Evolutionary conservation across 2,113 vertebrate genomes (phyloP).

Genomic region (Riparia riparia): DNA sequence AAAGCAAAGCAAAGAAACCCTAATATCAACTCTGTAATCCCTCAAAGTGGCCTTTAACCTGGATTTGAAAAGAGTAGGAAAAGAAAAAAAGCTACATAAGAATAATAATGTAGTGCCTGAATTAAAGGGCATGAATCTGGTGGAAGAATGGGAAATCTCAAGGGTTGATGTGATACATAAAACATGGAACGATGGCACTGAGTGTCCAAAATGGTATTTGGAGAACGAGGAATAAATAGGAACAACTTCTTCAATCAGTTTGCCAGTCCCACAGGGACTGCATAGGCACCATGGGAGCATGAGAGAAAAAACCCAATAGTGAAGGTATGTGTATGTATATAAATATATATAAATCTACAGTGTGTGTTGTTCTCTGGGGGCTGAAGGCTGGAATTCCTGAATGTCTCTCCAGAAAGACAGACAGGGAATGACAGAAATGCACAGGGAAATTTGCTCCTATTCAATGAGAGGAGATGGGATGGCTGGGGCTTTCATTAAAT

Average conservation of each 20-base stretch:
- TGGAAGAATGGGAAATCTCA: background rate
- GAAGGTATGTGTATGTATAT: accelerated
- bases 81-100: background rate
- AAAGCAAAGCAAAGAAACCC: background rate
- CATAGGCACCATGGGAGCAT: accelerated
- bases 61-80: background rate
- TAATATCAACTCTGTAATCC: background rate
- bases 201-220: background rate
- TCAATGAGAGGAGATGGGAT: accelerated
- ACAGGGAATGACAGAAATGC: background rate
- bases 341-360: too few species aligned
- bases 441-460: background rate
- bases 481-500: background rate
- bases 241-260: background rate
- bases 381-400: background rate
- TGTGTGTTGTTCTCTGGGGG: background rate
- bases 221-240: accelerated
- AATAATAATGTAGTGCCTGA: background rate
- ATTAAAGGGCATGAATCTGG: background rate
- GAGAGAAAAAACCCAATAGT: background rate
- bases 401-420: background rate
- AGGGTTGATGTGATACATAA: background rate
- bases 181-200: background rate
- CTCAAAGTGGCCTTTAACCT: background rate
- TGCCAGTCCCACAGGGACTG: background rate